Conservation (phyloP, 2,113 vertebrate species). For the Phalacrocorax brasilianus region DNA sequence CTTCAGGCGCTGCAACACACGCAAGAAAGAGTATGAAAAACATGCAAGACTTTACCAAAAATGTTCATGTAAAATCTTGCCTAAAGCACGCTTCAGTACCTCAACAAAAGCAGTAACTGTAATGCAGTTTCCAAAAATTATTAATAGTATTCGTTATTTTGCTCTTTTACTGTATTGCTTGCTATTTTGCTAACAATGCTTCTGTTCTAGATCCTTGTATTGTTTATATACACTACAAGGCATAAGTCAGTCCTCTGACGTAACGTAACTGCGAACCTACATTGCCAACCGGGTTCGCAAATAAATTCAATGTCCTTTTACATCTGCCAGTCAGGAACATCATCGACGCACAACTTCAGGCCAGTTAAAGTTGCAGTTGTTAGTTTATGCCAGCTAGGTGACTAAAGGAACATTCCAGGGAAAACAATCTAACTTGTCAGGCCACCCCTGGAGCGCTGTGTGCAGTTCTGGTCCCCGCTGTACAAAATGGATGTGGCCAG, state of each 20-base stretch:
- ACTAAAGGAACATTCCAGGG: slow-evolving; percentile 19
- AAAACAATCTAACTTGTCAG: background rate
- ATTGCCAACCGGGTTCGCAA: background rate
- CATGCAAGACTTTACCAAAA: background rate
- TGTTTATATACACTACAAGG: background rate
- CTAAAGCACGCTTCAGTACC: background rate
- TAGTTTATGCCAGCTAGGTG: background rate
- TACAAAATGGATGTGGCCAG: too few species aligned
- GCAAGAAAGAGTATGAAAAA: background rate
- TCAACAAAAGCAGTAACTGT: background rate
- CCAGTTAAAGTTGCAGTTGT: background rate
- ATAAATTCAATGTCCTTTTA: background rate
- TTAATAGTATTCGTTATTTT: background rate
- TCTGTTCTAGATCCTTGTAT: background rate
- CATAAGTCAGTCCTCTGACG: background rate
- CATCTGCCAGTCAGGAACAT: background rate
- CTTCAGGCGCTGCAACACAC: background rate
- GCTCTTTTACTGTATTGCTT: background rate
- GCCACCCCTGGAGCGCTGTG: too few species aligned
- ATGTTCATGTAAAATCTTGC: background rate
- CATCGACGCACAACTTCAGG: background rate
- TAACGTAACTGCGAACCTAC: background rate
- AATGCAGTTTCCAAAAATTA: background rate
- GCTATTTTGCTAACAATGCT: background rate
- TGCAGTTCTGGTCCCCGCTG: too few species aligned